phyloP scores from a whole-genome alignment of 2,888 invertebrate species.

The Orthosia gothica region DNA sequence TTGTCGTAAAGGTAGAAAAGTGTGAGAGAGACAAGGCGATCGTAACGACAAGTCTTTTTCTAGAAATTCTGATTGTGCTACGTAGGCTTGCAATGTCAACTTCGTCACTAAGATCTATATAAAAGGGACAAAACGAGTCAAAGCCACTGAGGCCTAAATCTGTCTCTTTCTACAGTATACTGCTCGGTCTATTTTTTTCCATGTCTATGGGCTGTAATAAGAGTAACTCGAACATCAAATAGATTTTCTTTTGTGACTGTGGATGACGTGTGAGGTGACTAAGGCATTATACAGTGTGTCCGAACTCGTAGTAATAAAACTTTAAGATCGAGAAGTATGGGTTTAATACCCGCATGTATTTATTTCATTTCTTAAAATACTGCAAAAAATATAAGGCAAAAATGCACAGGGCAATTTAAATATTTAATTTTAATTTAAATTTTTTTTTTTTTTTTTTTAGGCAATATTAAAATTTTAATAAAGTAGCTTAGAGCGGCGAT shows the following conservation, averaged over 20 bases:
- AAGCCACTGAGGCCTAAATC: no score
- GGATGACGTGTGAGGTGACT: slow-evolving; percentile 1
- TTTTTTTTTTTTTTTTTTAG: no score
- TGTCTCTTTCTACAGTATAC: background rate
- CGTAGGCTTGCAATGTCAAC: background rate
- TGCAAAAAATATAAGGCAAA: no score
- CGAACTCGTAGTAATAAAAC: no score
- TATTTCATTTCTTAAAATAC: no score
- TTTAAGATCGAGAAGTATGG: no score
- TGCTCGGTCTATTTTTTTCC: background rate
- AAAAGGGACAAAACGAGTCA: background rate
- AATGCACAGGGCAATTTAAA: no score
- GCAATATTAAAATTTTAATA: background rate
- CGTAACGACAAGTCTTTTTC: background rate
- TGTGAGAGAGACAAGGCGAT: background rate
- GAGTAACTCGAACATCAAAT: slow-evolving; percentile 15
- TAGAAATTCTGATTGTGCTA: background rate
- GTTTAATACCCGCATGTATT: no score
- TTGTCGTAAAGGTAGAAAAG: background rate
- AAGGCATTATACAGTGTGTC: no score
- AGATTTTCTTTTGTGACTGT: slow-evolving; percentile 22
- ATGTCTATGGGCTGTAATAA: background rate
- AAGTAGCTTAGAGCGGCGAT: no score
- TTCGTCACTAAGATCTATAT: background rate
- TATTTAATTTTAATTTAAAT: no score